These are phyloP conservation scores for Fissipunctia ypsillon DNA, from an alignment of 2,888 invertebrate genomes.

Conservation along the genomic window DNA sequence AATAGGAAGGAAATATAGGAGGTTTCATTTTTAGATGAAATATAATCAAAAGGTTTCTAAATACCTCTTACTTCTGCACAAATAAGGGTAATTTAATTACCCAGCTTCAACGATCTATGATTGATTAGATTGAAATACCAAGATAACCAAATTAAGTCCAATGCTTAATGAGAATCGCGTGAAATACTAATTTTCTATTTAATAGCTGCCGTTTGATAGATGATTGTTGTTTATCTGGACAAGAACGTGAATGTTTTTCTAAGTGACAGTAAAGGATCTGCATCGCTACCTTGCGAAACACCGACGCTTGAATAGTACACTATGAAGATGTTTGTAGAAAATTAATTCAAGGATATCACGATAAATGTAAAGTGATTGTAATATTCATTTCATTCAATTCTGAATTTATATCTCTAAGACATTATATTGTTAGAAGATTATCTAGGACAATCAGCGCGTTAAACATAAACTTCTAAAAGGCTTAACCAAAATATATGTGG, in stretches of 20 bases:
- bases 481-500: slow-evolving; percentile 64
- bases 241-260: slow-evolving; percentile 42
- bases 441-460: slow-evolving; percentile 55
- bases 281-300: slow-evolving; percentile 44
- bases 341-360: slow-evolving; percentile 50
- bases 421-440: slow-evolving; percentile 39
- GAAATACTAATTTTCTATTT: slow-evolving; percentile 49
- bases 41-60: slow-evolving; percentile 16
- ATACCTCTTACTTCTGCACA: slow-evolving; percentile 20
- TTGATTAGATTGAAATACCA: slow-evolving; percentile 31
- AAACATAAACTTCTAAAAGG: slow-evolving; percentile 67
- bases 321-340: slow-evolving; percentile 50
- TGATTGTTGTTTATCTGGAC: slow-evolving; percentile 27
- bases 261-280: slow-evolving; percentile 27
- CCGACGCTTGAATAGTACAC: slow-evolving; percentile 20
- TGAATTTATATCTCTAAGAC: slow-evolving; percentile 15
- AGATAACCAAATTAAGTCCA: slow-evolving; percentile 53
- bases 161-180: slow-evolving; percentile 39
- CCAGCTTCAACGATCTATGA: slow-evolving; percentile 36
- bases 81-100: slow-evolving; percentile 47
- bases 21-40: not conserved
- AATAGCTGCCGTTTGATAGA: slow-evolving; percentile 34
- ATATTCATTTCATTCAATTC: slow-evolving; percentile 32
- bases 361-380: slow-evolving; percentile 50
- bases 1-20: not conserved